Evolutionary conservation across 2,113 vertebrate genomes (phyloP).

Genomic region (Aplodontia rufa): DNA sequence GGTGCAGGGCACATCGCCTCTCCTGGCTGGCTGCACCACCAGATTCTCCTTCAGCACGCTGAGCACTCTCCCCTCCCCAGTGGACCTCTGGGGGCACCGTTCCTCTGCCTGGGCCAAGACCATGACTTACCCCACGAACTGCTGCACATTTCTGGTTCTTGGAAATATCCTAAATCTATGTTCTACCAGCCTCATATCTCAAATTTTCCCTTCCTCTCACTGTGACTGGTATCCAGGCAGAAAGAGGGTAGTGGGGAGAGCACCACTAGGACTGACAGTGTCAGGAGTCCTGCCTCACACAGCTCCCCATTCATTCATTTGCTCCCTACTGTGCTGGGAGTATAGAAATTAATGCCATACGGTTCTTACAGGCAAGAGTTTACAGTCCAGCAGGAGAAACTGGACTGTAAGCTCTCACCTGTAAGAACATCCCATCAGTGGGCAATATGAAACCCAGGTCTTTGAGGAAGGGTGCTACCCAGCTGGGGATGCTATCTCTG

Average conservation of each 20-base stretch:
- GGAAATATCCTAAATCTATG: not conserved
- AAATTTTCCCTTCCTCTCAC: not conserved
- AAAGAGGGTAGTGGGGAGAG: too few species aligned
- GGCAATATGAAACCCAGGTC: not conserved
- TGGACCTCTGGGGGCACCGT: not conserved
- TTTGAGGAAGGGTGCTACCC: too few species aligned
- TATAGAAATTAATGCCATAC: not conserved
- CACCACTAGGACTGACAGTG: not conserved
- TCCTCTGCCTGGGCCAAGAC: not conserved
- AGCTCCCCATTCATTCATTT: not conserved
- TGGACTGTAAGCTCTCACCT: too few species aligned
- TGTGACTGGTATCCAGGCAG: not conserved
- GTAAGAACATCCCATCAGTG: too few species aligned
- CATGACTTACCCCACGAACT: not conserved
- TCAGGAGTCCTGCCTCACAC: not conserved
- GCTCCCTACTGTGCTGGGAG: not conserved
- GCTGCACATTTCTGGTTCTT: not conserved
- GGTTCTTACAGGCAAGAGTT: not conserved
- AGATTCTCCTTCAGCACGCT: not conserved
- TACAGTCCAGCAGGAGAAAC: not conserved
- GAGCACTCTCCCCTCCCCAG: not conserved
- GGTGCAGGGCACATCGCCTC: not conserved
- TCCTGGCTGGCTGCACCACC: not conserved
- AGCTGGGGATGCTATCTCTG: not conserved
- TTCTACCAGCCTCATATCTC: not conserved